Percentiles rank a stretch among this genome's conserved stretches.
Evolutionary conservation across 2,888 invertebrate species (phyloP).

Genomic region (Protodeltote pygarga): DNA sequence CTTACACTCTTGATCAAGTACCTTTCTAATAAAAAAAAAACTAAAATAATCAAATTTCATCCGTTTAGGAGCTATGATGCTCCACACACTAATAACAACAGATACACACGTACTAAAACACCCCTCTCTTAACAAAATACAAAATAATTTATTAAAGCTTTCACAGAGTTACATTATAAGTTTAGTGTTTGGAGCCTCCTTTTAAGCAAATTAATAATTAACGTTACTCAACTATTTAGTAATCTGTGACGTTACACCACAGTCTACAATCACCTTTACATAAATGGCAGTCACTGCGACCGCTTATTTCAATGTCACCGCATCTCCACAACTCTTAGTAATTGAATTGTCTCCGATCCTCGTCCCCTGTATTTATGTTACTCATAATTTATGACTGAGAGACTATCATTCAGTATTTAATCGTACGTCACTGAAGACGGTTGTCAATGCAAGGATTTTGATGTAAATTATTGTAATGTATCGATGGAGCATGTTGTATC

Average conservation of each 20-base stretch:
- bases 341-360: slow-evolving; percentile 50
- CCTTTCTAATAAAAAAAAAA: no score
- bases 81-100: no score
- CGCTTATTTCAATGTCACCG: slow-evolving; percentile 44
- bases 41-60: no score
- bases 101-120: no score
- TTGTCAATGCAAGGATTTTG: slow-evolving; percentile 35
- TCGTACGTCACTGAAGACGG: slow-evolving; percentile 42
- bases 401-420: slow-evolving; percentile 42
- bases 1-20: no score
- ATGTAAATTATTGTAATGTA: slow-evolving; percentile 38
- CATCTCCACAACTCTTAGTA: slow-evolving; percentile 46
- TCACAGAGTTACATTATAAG: no score
- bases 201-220: no score
- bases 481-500: slow-evolving; percentile 5
- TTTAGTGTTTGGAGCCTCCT: no score
- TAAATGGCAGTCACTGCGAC: slow-evolving; percentile 26
- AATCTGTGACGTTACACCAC: background rate
- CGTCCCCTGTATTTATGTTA: slow-evolving; percentile 44
- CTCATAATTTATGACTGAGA: slow-evolving; percentile 39
- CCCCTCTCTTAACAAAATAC: no score
- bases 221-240: background rate
- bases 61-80: no score
- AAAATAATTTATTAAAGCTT: no score
- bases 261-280: slow-evolving; percentile 19